Evolutionary conservation across 2,113 vertebrate species (phyloP).

Genomic region (Arothron firmamentum): DNA sequence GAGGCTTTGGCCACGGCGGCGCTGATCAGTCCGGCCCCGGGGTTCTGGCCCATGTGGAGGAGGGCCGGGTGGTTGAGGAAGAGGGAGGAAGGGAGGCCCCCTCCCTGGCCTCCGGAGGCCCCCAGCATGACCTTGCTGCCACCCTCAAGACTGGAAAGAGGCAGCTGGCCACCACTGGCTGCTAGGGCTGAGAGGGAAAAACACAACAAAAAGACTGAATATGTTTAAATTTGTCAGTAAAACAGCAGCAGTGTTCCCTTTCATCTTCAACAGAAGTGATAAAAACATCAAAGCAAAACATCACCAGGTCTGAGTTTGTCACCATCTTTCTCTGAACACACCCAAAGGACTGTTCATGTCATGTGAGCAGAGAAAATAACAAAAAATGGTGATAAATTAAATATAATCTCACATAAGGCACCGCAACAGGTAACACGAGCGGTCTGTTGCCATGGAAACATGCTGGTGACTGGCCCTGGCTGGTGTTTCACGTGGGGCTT

Average conservation of each 20-base stretch:
- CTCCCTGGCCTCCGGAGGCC: constrained; percentile 73
- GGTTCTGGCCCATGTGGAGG: constrained; percentile 80
- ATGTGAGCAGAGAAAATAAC: too few relatives aligned
- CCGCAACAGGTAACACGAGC: constrained; percentile 13
- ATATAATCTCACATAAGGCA: not conserved
- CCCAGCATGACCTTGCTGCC: constrained; percentile 84
- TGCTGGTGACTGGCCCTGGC: not conserved
- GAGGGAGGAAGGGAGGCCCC: constrained; percentile 81
- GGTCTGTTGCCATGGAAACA: constrained; percentile 50
- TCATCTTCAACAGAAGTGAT: not conserved
- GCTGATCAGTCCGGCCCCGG: constrained; percentile 78
- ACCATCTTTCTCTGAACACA: too few relatives aligned
- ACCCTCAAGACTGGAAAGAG: constrained; percentile 91
- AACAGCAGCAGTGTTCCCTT: not conserved
- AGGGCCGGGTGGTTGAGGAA: constrained; percentile 90
- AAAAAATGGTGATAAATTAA: too few relatives aligned
- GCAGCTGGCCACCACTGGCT: constrained; percentile 92
- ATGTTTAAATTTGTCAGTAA: not conserved
- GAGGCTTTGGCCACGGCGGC: constrained; percentile 78
- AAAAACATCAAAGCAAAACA: too few relatives aligned
- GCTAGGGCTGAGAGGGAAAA: constrained; percentile 77
- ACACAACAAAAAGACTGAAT: not conserved
- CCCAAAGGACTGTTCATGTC: too few relatives aligned
- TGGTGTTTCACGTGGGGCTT: not conserved
- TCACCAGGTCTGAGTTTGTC: too few relatives aligned